These are phyloP conservation scores for Leuciscus idus DNA, from an alignment of 2,113 vertebrate species.

Conservation along the genomic window DNA sequence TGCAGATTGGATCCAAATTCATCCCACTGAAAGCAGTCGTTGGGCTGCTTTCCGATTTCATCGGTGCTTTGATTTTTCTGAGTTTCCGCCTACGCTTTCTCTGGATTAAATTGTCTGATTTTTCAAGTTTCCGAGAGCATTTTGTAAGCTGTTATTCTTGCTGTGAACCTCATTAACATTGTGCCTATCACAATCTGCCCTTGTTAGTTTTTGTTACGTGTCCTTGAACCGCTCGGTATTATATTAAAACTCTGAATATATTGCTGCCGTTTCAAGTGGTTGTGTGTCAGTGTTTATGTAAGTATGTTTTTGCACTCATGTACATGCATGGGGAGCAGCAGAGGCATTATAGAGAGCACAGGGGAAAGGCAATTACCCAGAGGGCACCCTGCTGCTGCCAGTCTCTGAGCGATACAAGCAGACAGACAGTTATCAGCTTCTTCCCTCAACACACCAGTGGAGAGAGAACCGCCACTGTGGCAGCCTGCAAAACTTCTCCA, in stretches of 20 bases:
- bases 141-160: constrained; percentile 21
- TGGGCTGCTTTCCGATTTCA: constrained; percentile 23
- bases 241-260: constrained; percentile 1
- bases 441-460: background rate
- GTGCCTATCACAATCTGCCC: constrained; percentile 14
- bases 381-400: constrained; percentile 48
- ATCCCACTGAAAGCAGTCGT: constrained; percentile 31
- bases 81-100: background rate
- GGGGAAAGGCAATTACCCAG: constrained; percentile 57
- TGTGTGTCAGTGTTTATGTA: constrained; percentile 27
- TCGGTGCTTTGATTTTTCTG: constrained; percentile 16
- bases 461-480: constrained; percentile 10
- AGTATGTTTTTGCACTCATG: constrained; percentile 18
- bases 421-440: constrained; percentile 54
- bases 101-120: background rate
- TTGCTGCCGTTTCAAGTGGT: background rate
- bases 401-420: constrained; percentile 45
- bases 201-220: constrained; percentile 22
- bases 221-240: background rate
- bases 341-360: constrained; percentile 39
- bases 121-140: constrained; percentile 16
- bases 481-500: constrained; percentile 30
- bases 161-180: constrained; percentile 17
- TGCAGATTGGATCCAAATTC: constrained; percentile 28
- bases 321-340: constrained; percentile 27